Conservation (phyloP, 2,113 vertebrate genomes). For the Diadophis punctatus region DNA sequence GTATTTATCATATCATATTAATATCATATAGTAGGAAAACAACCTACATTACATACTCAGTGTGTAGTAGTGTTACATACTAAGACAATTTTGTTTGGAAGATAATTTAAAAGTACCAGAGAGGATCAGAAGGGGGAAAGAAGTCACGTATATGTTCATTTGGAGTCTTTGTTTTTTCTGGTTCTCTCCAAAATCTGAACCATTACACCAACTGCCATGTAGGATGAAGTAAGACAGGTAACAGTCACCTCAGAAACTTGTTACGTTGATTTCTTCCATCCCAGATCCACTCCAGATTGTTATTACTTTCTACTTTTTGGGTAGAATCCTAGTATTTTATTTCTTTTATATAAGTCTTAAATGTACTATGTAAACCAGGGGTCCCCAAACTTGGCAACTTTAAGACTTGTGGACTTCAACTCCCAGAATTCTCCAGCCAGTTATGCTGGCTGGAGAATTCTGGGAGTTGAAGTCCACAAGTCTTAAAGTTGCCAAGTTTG, state of each 20-base stretch:
- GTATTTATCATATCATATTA: background rate
- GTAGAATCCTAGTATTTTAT: background rate
- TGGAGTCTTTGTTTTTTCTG: background rate
- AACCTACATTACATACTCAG: background rate
- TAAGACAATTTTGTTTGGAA: background rate
- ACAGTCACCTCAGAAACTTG: background rate
- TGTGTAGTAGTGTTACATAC: background rate
- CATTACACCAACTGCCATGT: background rate
- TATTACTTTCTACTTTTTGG: background rate
- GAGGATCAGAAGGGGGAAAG: background rate
- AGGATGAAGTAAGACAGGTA: background rate
- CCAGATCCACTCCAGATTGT: background rate
- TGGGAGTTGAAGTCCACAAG: too few relatives aligned
- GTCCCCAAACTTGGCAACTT: too few relatives aligned
- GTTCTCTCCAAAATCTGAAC: background rate
- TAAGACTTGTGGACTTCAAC: too few relatives aligned
- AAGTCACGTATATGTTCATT: background rate
- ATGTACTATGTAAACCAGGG: background rate
- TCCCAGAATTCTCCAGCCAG: too few relatives aligned
- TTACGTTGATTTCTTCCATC: background rate
- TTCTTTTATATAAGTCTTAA: background rate
- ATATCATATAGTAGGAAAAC: background rate
- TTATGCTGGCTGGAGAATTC: too few relatives aligned
- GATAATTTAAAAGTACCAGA: background rate
- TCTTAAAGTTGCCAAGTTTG: too few relatives aligned